These are phyloP conservation scores for Acholoe squamosa DNA, from an alignment of 2,888 invertebrate genomes.

Conservation along the genomic window DNA sequence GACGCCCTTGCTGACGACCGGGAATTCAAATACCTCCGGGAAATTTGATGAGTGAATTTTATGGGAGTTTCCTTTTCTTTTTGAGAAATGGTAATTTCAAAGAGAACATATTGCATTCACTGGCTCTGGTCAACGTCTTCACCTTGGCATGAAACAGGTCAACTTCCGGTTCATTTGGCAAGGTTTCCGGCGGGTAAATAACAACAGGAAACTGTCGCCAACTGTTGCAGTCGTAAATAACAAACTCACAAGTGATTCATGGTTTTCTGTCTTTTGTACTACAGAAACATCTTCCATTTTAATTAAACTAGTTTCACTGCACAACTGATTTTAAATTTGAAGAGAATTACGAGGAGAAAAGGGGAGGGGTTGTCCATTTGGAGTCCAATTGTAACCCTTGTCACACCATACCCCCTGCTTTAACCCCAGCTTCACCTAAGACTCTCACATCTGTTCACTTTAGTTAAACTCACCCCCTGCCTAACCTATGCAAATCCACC, in stretches of 20 bases:
- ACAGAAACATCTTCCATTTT: neutral
- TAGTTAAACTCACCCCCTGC: neutral
- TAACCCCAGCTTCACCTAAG: neutral
- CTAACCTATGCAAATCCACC: neutral
- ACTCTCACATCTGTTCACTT: slow-evolving; percentile 9
- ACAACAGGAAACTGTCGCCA: neutral
- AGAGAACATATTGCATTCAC: neutral
- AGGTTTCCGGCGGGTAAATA: slow-evolving; percentile 9
- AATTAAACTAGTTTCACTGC: slow-evolving; percentile 9
- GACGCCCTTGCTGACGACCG: neutral
- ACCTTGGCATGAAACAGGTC: neutral
- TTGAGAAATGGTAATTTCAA: neutral
- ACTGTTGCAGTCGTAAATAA: slow-evolving; percentile 9
- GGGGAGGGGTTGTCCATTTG: slow-evolving; percentile 1
- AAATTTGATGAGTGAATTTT: slow-evolving; percentile 5
- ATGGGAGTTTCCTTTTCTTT: neutral
- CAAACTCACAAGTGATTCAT: neutral
- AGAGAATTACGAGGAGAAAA: neutral
- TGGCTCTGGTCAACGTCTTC: too few species aligned
- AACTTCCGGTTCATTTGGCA: neutral
- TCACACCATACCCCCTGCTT: neutral
- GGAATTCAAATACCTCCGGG: neutral
- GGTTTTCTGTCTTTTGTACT: neutral
- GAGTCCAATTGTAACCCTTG: neutral
- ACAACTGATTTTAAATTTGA: neutral